These are phyloP conservation scores for Limnephilus marmoratus DNA, from an alignment of 2,888 invertebrate genomes.

Conservation along the genomic window DNA sequence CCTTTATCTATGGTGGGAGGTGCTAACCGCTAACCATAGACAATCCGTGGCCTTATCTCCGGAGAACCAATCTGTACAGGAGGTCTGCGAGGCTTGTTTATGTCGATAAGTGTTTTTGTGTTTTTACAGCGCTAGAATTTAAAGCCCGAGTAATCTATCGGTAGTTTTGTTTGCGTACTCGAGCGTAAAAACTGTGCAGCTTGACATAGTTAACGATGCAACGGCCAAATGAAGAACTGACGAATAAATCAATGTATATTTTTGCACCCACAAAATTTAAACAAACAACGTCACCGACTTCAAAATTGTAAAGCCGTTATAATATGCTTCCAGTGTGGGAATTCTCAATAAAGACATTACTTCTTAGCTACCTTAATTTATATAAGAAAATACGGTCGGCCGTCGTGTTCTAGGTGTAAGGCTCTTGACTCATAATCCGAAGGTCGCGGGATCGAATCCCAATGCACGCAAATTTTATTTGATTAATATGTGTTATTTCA, in stretches of 20 bases:
- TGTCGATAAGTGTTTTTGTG: background rate
- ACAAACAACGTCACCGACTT: background rate
- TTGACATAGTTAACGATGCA: background rate
- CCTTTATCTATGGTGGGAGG: conserved; percentile 41
- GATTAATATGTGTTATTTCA: too few relatives aligned
- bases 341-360: background rate
- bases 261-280: background rate
- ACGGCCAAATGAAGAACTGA: background rate
- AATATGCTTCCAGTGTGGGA: background rate
- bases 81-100: background rate
- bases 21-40: conserved; percentile 35
- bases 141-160: background rate
- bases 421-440: too few relatives aligned
- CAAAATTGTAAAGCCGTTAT: background rate
- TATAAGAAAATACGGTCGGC: too few relatives aligned
- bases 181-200: background rate
- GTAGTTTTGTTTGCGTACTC: background rate
- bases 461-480: too few relatives aligned
- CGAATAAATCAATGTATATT: background rate
- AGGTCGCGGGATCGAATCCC: too few relatives aligned
- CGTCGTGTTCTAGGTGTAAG: too few relatives aligned
- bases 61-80: background rate
- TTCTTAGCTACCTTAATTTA: too few relatives aligned
- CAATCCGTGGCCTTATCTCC: conserved; percentile 19
- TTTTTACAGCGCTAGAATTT: background rate